phyloP scores from a whole-genome alignment of 2,888 invertebrate genomes.

The Tenodera sinensis region DNA sequence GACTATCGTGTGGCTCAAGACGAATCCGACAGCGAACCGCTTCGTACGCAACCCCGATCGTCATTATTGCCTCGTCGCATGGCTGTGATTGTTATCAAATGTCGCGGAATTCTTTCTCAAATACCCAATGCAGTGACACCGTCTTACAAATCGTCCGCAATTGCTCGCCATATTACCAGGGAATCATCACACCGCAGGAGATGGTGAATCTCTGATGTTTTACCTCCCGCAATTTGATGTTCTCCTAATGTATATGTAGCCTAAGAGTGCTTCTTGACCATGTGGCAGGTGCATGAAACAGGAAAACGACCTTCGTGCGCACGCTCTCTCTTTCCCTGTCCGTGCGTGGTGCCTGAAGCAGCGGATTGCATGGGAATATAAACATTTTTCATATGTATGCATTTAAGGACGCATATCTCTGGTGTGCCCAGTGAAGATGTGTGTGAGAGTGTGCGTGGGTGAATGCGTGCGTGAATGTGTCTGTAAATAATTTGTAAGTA shows the following conservation, averaged over 20 bases:
- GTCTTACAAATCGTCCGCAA: neutral
- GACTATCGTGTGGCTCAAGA: conserved; percentile 2
- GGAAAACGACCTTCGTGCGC: too few species aligned
- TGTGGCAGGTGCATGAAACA: neutral
- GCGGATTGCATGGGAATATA: too few species aligned
- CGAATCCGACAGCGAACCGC: neutral
- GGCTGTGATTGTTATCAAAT: neutral
- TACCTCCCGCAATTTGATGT: neutral
- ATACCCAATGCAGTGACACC: neutral
- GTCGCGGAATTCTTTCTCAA: neutral
- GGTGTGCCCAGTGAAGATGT: too few species aligned
- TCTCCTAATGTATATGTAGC: neutral
- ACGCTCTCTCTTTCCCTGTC: too few species aligned
- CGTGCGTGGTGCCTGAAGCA: too few species aligned
- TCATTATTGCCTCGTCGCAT: neutral
- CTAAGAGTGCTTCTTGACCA: neutral
- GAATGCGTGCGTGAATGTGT: too few species aligned
- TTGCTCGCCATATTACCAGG: neutral
- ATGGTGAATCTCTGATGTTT: neutral
- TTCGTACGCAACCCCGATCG: neutral
- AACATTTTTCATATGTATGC: too few species aligned
- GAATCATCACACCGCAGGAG: neutral
- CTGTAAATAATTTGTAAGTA: too few species aligned
- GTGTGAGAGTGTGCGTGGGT: too few species aligned
- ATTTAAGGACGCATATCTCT: too few species aligned